Base-by-base conservation (phyloP, 2,797 vertebrate species). In the Acanthurus tractus region DNA sequence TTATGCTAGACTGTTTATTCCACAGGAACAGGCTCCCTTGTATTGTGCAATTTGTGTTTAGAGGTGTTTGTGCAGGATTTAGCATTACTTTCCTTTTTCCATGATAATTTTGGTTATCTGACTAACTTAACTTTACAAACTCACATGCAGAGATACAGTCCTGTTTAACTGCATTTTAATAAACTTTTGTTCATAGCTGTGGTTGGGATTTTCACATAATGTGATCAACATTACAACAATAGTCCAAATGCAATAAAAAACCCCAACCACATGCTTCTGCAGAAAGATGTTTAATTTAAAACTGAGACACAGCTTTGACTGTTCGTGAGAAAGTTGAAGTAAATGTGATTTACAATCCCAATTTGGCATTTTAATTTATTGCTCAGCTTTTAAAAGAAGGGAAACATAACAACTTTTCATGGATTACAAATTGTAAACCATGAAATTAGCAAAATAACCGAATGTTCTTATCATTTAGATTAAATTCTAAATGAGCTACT, bases 11-110 rank as follows among this genome's bases (percentile, higher is more conserved):
- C n/a, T n/a, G n/a, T n/a, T n/a, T n/a, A n/a, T n/a, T n/a, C n/a
- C n/a, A n/a, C n/a, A 74, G 48, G 18, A 70, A 36, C 4, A 18
- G 10, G 57, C 40, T 25, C 23, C 7, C 36, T 64, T 58, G 5
- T 63, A 25, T 50, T 14, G 17, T 57, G 25, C 29, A 36, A 58
- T 38, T 48, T 89, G 34, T 70, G 42, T 54, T 15, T 22, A 8
- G 18, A 54, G 34, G 56, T 63, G 25, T 25, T 25, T 25, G 25
- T 25, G 25, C 25, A 25, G 25, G 25, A 29, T 50, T 58, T 44
- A 25, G 2, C 9, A 38, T 17, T 66, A 29, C 57, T 71, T 48
- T 40, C 15, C 25, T 25, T 25, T 25, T 25, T 25, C 25, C 25
- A 3, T 25, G 25, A 25, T 38, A 20, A 5, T 14, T 57, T 53